A percentile compares a stretch with the other conserved stretches of the same genome.
Evolutionary conservation across 1,140 invertebrate genomes (phyloP).

Genomic region (Drosophila nikananu): DNA sequence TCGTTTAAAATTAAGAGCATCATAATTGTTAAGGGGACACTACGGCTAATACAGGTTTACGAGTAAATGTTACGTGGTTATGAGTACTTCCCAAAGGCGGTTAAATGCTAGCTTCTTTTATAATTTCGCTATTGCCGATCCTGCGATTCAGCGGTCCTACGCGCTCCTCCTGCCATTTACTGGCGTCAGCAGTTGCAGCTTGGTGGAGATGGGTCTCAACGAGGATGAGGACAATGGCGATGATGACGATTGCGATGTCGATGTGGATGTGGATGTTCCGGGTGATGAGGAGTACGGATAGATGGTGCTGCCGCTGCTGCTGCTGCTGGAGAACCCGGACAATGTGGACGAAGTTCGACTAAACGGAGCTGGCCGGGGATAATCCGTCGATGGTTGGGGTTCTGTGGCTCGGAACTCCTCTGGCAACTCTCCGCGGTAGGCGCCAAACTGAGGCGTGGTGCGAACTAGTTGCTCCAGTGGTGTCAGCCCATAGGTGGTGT

Average conservation of each 20-base stretch:
- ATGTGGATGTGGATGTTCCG: conserved; percentile 18
- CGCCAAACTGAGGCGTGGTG: conserved; percentile 89
- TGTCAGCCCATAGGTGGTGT: conserved; percentile 87
- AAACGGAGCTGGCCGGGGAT: conserved; percentile 43
- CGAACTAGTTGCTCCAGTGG: conserved; percentile 87
- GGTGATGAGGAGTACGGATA: conserved; percentile 25
- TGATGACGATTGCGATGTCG: conserved; percentile 30
- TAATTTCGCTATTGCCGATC: conserved; percentile 69
- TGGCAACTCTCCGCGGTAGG: conserved; percentile 90
- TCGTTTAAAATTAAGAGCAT: conserved; percentile 74
- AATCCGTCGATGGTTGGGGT: conserved; percentile 44
- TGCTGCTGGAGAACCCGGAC: conserved; percentile 23
- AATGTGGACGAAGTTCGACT: conserved; percentile 30
- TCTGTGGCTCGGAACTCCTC: conserved; percentile 69
- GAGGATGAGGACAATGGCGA: conserved; percentile 60
- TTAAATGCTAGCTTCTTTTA: conserved; percentile 64
- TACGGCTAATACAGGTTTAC: conserved; percentile 68
- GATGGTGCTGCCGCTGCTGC: conserved; percentile 21
- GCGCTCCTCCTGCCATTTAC: conserved; percentile 42
- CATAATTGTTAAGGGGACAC: conserved; percentile 58
- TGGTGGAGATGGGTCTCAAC: conserved; percentile 78
- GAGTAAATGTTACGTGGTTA: conserved; percentile 49
- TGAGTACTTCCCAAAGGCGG: conserved; percentile 64
- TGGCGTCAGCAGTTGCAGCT: conserved; percentile 71
- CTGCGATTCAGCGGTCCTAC: conserved; percentile 31